Conservation (phyloP, 64 coral and sea anemone genomes). For the Porites australiensis region DNA sequence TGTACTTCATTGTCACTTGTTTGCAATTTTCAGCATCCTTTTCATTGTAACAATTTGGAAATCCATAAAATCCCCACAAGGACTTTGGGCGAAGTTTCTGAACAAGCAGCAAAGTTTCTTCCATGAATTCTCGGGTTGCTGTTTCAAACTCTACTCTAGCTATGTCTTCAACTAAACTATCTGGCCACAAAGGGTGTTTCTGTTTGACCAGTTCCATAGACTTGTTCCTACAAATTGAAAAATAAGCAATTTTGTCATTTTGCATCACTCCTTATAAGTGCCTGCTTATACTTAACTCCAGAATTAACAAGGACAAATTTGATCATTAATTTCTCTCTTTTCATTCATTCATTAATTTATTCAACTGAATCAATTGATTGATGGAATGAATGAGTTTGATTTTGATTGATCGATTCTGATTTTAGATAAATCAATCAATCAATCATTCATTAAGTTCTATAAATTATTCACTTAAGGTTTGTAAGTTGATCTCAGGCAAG, state of each 20-base stretch:
- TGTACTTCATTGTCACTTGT: conserved; percentile 53
- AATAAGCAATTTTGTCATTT: neutral
- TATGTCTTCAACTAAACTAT: conserved; percentile 47
- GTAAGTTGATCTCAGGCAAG: too few species aligned
- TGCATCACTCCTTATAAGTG: too few species aligned
- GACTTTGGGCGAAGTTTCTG: conserved; percentile 72
- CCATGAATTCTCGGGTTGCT: conserved; percentile 78
- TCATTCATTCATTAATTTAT: too few species aligned
- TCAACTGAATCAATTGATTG: too few species aligned
- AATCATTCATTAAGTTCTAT: too few species aligned
- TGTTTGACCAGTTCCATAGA: conserved; percentile 63
- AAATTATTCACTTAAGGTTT: too few species aligned
- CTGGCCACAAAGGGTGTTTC: conserved; percentile 71
- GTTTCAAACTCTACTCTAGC: conserved; percentile 86
- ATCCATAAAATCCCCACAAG: conserved; percentile 89
- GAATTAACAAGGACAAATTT: too few species aligned
- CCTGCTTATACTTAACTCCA: too few species aligned
- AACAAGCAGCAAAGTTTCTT: conserved; percentile 63
- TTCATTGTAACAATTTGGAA: conserved; percentile 78
- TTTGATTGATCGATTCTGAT: too few species aligned
- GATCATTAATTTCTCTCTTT: too few species aligned
- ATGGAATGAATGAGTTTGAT: too few species aligned
- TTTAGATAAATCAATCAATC: too few species aligned
- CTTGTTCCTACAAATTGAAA: conserved; percentile 60
- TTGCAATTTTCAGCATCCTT: conserved; percentile 60